A percentile compares a stretch with the other conserved stretches of the same genome.
Evolutionary conservation across 2,888 invertebrate species (phyloP).

Genomic region (Tetheella fluctuosa): DNA sequence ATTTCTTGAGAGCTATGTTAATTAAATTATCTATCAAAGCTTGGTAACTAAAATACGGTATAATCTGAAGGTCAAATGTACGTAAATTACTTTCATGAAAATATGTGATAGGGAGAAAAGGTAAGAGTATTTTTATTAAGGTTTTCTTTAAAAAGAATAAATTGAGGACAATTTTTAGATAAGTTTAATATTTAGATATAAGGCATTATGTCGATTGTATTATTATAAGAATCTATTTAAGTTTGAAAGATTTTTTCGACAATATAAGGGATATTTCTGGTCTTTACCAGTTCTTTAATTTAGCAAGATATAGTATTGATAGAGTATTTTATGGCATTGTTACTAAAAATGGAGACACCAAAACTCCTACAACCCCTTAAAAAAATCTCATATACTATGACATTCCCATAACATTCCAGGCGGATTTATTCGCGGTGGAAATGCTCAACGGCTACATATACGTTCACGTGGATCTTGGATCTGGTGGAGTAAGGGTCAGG

Average conservation of each 20-base stretch:
- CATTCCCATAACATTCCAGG: conserved; percentile 74
- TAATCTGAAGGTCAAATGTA: no score
- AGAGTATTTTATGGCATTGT: no score
- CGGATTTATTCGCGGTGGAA: conserved; percentile 97
- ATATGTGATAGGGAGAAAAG: neutral
- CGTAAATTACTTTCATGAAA: neutral
- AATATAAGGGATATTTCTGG: no score
- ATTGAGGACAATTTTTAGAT: neutral
- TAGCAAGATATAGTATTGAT: no score
- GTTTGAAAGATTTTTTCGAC: no score
- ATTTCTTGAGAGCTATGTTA: neutral
- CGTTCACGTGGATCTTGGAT: conserved; percentile 95
- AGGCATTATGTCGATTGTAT: neutral
- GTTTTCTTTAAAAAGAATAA: neutral
- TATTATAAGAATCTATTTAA: no score
- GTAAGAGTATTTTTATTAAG: neutral
- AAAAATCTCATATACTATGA: neutral
- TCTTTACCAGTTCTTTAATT: no score
- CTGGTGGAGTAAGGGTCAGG: conserved; percentile 93
- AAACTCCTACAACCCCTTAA: neutral
- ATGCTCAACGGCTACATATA: conserved; percentile 96
- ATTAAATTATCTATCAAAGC: no score
- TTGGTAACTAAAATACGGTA: no score
- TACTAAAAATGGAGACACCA: no score
- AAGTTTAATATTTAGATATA: neutral